Evolutionary conservation across 2,888 invertebrate genomes (phyloP), one percentile per base, ranked within the genome.

Genomic region (Epicampocera succincta): DNA sequence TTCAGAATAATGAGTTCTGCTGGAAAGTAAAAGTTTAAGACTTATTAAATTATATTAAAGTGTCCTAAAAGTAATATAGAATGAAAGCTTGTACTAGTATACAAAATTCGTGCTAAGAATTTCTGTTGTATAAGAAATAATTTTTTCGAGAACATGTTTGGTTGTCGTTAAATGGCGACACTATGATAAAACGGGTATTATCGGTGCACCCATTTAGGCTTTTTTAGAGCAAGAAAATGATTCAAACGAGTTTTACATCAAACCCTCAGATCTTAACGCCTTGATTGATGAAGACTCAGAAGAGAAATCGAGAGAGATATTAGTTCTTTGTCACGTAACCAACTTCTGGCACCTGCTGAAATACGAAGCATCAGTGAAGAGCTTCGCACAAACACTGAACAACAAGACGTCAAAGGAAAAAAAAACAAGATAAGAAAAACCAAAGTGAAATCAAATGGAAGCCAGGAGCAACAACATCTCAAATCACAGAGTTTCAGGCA

Each of bases 321-420:
- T 11, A 71, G 58, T 71, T 46, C 58, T 33, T 54, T 71, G 44
- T 48, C 58, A 21, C 56, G 58, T 9, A 71, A 71, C 13, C 50
- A 72, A 50, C 50, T 72, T 48, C 58, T 72, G 12, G 73, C 73
- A 61, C 38, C 61, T 29, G 63, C 56, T 58, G 56, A 58, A 38
- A 58, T 38, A 38, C 38, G 38, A 54, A 29, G 5, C n/a, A n/a
- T 2, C 33, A 54, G n/a, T 29, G 6, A 8, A 17, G 38, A 38
- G 6, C 38, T 58, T 38, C 5, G 17, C 38, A 58, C 38, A 58
- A 15, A 4, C 52, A 29, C 19, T 33, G 52, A 42, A 73, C 29
- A 44, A 21, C 42, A 50, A 63, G 33, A 52, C 50, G n/a, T 54
- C 6, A 73, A 50, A 52, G 42, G 42, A 73, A 50, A 52, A 52